Conservation (phyloP, 2,113 vertebrate species). For the Corythornis madagascariensis region DNA sequence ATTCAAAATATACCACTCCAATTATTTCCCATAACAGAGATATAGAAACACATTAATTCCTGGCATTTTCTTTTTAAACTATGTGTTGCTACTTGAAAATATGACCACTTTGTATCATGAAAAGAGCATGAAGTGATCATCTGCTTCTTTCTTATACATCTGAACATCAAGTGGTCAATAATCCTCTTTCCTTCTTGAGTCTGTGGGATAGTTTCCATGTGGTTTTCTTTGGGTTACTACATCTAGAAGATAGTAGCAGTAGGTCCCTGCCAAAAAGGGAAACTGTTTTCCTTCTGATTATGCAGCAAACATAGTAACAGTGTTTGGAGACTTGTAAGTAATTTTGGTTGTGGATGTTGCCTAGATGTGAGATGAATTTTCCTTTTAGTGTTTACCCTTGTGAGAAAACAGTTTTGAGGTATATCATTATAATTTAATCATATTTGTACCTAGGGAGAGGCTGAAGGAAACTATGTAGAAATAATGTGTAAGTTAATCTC, state of each 20-base stretch:
- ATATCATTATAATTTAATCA: conserved; percentile 56
- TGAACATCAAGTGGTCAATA: neutral
- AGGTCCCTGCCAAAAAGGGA: neutral
- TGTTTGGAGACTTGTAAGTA: neutral
- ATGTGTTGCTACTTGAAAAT: neutral
- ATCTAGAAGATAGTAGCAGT: neutral
- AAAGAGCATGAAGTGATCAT: neutral
- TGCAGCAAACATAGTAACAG: no score
- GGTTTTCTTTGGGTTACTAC: neutral
- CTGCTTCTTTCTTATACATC: neutral
- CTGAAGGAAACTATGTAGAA: conserved; percentile 29
- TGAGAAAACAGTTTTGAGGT: conserved; percentile 45
- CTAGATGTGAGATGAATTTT: neutral
- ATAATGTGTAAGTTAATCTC: conserved; percentile 36
- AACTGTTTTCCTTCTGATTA: neutral
- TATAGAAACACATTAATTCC: neutral
- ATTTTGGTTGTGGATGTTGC: neutral
- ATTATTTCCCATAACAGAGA: neutral
- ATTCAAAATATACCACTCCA: conserved; percentile 4
- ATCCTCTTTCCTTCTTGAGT: neutral
- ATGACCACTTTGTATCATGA: neutral
- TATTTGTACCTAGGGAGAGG: conserved; percentile 47
- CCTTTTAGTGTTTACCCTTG: conserved; percentile 19
- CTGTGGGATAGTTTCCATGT: neutral
- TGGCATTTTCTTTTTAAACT: conserved; percentile 3